These are phyloP conservation scores for Otolemur garnettii DNA, from an alignment of 2,113 vertebrate species.

Conservation along the genomic window DNA sequence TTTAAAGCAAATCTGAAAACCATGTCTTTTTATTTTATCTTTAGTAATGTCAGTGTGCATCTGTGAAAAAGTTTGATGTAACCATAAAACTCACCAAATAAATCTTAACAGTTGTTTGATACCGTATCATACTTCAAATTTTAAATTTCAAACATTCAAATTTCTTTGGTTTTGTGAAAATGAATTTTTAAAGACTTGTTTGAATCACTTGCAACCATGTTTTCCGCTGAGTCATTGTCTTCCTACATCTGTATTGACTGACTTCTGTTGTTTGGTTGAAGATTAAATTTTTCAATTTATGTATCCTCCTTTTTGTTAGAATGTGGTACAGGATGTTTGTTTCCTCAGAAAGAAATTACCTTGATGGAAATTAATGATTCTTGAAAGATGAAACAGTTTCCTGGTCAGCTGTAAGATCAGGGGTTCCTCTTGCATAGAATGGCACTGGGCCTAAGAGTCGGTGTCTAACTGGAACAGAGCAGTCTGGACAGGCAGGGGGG, in stretches of 20 bases:
- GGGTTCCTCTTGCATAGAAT: background rate
- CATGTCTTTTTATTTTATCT: background rate
- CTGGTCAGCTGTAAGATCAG: background rate
- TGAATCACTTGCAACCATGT: background rate
- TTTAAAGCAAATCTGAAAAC: background rate
- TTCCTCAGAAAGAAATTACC: conserved; percentile 10
- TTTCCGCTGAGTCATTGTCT: background rate
- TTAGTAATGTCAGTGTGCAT: background rate
- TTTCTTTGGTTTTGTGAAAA: background rate
- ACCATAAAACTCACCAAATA: background rate
- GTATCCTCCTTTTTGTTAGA: background rate
- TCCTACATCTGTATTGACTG: background rate
- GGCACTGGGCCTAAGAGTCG: background rate
- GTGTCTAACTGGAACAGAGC: background rate
- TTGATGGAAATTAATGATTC: background rate
- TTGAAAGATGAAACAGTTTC: background rate
- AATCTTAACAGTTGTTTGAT: background rate
- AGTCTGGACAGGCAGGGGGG: background rate
- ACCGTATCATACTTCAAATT: background rate
- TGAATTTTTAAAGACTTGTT: background rate
- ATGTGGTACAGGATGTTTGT: background rate
- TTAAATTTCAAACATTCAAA: background rate
- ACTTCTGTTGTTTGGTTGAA: conserved; percentile 3
- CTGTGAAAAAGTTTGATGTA: background rate
- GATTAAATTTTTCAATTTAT: background rate